Evolutionary conservation across 2,797 vertebrate genomes (phyloP), one percentile per base, ranked within the genome.

Genomic region (Acrossocheilus fasciatus): DNA sequence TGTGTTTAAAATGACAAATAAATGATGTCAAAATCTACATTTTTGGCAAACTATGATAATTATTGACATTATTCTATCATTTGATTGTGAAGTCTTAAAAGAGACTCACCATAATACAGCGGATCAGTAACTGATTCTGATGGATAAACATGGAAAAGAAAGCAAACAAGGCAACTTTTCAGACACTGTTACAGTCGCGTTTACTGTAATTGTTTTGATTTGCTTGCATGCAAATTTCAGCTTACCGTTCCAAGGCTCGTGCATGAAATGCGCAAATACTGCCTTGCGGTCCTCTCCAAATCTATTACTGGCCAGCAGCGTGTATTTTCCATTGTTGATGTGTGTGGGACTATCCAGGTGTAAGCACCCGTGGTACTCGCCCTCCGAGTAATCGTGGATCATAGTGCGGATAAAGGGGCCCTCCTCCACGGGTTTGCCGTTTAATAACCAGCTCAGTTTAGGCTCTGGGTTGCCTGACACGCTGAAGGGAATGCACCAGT

Each of bases 401-500:
- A 93, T 95, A 87, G 97, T 99, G 90, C 91, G 94, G 94, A 99
- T 98, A 93, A 96, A 99, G 59, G 82, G 66, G 3, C 95, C 97
- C 89, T 99, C 98, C 5, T 90, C 94, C 91, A 99, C 91, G 6
- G 90, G 76, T 47, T 93, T 90, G 45, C 93, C 96, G 2, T 98
- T 92, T 87, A 94, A 95, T 90, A 95, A 95, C 98, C 98, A 99
- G 87, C 95, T 92, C 39, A 99, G 89, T 2, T 90, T 57, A 1
- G 98, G 98, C 88, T 93, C 72, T 45, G 98, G 98, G 91, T 99
- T 99, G 86, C 97, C 98, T 93, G 94, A 94, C 90, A 99, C 95
- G 85, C 98, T 99, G 96, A 99, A 99, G 83, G 98, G 98, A 92
- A 99, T 99, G 93, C 98, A 99, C 98, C 98, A 99, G 92, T 98